Evolutionary conservation across 2,888 invertebrate species (phyloP), one percentile per base, ranked within the genome.

Genomic region (Idaea straminata): DNA sequence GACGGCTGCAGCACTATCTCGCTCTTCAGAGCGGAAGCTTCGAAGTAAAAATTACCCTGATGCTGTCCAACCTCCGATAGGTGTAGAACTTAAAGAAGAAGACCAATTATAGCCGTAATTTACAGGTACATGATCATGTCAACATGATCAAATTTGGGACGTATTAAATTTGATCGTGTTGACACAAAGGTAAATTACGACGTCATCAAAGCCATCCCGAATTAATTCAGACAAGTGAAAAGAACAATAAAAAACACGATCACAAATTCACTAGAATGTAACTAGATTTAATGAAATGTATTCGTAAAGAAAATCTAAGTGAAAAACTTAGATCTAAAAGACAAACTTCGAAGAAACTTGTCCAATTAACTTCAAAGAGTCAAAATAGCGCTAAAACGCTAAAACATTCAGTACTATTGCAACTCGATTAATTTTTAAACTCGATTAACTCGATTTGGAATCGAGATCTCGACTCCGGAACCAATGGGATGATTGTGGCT

Each of bases 211-310:
- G 13, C 7, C 47, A 47, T 47, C 10, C 47, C 6, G 10, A 47
- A 61, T 62, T 47, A 47, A 47, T 47, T 47, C 13, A 47, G 47
- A 62, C 63, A 62, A 35, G 61, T 59, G n/a, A 36, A 67, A 67
- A 58, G 47, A 57, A 64, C 35, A 62, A 65, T 65, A 25, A 57
- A 63, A 60, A 61, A 61, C 47, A 47, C 13, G 47, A 47, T 47
- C 47, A 47, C 47, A 47, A 47, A 47, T 47, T 13, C 47, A 4
- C 47, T 13, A 47, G 47, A 13, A 7, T 47, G 13, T 47, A 47
- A 47, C 25, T 25, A 25, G 25, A 25, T 47, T 47, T 47, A 10
- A 47, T 47, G 13, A 47, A 47, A 47, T 13, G 47, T 47, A 10
- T 10, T 13, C 47, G 47, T 47, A 47, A 47, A 36, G 36, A 36